Base-by-base conservation (phyloP, 2,113 vertebrate genomes). In the Trachemys scripta region DNA sequence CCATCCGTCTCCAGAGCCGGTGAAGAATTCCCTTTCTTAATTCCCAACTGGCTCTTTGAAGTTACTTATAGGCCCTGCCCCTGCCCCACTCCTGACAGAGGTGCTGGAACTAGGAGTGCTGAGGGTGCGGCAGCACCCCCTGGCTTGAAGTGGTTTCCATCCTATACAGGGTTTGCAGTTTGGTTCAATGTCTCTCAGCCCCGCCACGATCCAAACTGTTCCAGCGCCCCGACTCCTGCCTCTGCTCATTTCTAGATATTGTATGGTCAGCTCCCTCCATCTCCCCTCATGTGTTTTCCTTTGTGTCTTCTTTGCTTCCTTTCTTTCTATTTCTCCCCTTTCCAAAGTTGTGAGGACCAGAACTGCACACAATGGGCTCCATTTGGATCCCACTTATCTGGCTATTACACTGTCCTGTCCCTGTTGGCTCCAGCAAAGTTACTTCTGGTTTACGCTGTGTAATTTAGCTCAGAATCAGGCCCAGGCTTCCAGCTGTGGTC, bases 261-360 rank as follows among this genome's bases (percentile, higher is more conserved):
- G 50, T 54, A 4, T 17, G 3, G 35, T 45, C 38, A 3, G 19
- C 8, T 88, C 29, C 42, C 20, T 87, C 0, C 1, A 10, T 8
- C 51, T 8, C 50, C 14, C 27, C 42, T 56, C 27, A 0, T 1
- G 2, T 1, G 1, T 25, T 49, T 16, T 27, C 5, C 5, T 57
- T 7, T 38, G 5, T 9, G 3, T 3, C 1, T 3, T 54, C 84
- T n/a, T 38, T 13, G 4, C 42, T 47, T 78, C 11, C 22, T 69
- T 7, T 16, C 42, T 56, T 45, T 13, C 38, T 47, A 3, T 54
- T 85, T 24, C 51, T 31, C 47, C 56, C 11, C 47, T 76, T 78
- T 56, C n/a, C 82, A 25, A 50, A 82, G 59, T 0, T 3, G 29
- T 20, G 9, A 38, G 10, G 2, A 35, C 10, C 51, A 51, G 79